Percentiles rank a stretch among this genome's conserved stretches.
These are phyloP conservation scores for Notoglanidium macrostoma DNA, from an alignment of 2,797 vertebrate species.

Conservation along the genomic window DNA sequence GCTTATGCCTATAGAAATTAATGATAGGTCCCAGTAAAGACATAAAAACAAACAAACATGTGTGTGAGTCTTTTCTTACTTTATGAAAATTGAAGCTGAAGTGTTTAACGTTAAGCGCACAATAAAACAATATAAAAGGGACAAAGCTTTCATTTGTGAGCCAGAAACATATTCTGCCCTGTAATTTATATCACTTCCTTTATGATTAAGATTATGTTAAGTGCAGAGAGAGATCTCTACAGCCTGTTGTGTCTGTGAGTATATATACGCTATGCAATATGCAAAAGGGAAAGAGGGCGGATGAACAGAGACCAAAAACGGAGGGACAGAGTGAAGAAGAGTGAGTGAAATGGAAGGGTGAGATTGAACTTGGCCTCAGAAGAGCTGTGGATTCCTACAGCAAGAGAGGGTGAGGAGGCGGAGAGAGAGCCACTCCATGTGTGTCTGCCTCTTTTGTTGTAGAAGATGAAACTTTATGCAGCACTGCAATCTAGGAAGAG, in stretches of 20 bases:
- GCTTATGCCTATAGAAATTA: no score
- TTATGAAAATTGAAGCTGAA: background rate
- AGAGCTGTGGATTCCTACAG: background rate
- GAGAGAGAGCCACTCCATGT: conserved; percentile 16
- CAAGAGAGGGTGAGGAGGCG: background rate
- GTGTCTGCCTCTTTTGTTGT: conserved; percentile 52
- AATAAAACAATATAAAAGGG: background rate
- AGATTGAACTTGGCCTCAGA: conserved; percentile 17
- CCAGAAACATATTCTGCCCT: background rate
- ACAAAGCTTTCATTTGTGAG: background rate
- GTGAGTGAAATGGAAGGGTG: conserved; percentile 19
- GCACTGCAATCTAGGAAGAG: conserved; percentile 50
- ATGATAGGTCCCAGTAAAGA: no score
- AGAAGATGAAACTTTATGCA: conserved; percentile 47
- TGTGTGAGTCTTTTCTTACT: background rate
- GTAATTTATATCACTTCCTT: background rate
- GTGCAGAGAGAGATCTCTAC: conserved; percentile 1
- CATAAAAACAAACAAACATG: no score
- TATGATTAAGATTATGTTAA: background rate
- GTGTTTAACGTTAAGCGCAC: background rate
- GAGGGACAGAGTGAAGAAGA: conserved; percentile 47
- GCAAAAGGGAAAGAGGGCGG: conserved; percentile 22
- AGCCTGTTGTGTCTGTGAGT: conserved; percentile 39
- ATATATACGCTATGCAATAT: conserved; percentile 1
- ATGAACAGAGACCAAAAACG: background rate